Evolutionary conservation across 2,888 invertebrate genomes (phyloP).

Genomic region (Cybosia mesomella): DNA sequence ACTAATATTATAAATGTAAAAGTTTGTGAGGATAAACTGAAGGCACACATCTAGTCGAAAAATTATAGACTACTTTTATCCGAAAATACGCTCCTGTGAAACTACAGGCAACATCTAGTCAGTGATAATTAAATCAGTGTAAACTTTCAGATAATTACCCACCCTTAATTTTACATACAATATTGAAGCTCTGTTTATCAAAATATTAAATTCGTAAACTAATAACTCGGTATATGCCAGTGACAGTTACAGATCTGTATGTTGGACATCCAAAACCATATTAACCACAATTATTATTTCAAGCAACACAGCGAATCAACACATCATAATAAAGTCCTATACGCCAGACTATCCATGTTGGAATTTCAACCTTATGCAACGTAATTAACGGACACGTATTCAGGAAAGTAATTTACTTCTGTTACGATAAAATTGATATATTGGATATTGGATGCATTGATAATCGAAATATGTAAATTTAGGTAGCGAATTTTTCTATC

Average conservation of each 20-base stretch:
- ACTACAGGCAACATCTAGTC: background rate
- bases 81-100: too few relatives aligned
- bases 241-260: constrained; percentile 56
- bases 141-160: background rate
- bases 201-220: constrained; percentile 34
- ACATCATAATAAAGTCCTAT: constrained; percentile 33
- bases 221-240: constrained; percentile 49
- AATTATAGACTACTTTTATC: too few relatives aligned
- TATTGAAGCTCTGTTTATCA: constrained; percentile 24
- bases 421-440: background rate
- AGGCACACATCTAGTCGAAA: too few relatives aligned
- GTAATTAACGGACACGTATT: background rate
- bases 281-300: constrained; percentile 63
- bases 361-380: background rate
- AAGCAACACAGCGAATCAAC: constrained; percentile 49
- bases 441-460: background rate
- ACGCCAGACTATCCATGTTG: background rate
- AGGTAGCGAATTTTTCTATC: too few relatives aligned
- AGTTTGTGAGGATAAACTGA: too few relatives aligned
- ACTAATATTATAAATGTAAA: too few relatives aligned
- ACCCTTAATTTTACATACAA: background rate
- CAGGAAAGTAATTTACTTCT: background rate
- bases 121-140: background rate
- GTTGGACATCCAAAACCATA: constrained; percentile 57
- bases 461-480: background rate